Base-by-base conservation (phyloP, 2,888 invertebrate species). In the Fragum whitleyi region DNA sequence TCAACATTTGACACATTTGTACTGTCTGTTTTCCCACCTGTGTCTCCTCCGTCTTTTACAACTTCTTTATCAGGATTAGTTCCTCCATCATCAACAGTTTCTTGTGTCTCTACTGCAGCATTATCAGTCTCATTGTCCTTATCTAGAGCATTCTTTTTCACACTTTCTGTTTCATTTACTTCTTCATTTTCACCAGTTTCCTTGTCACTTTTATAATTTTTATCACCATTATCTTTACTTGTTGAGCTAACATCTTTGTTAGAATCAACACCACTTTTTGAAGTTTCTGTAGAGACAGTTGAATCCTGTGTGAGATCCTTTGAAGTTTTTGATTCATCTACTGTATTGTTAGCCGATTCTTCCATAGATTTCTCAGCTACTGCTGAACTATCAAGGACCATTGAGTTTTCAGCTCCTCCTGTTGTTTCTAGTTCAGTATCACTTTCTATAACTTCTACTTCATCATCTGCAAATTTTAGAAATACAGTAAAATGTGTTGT, bases 381-480 rank as follows among this genome's bases (percentile, higher is more conserved):
- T 32, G 2, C 32, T 19, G 28, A 14, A 9, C 9, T 32, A 19
- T 61, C 61, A 3, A 32, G 7, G 11, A 19, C 32, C n/a, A 29
- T 29, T 32, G 61, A 32, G 0, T 42, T 23, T 21, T 69, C 53
- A 36, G 72, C 23, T 14, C 21, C 47, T 21, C 11, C 36, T 5
- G 57, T 23, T 21, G 32, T 55, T 68, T 81, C 81, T 19, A 71
- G 53, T 26, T 81, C 81, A 1, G 70, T 74, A 28, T 81, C 81
- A 74, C 81, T 81, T 6, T 68, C 81, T 21, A 81, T 65, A 9
- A 81, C 70, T 23, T 81, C 70, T 29, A 81, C 74, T 14, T 77
- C 77, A 68, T 81, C 81, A 69, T 73, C 70, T 62, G 61, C 1
- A 65, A 62, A 1, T 42, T 28, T n/a, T n/a, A n/a, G n/a, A n/a